Base-by-base conservation (phyloP, 1,140 invertebrate genomes). In the Cryptotermes secundus region DNA sequence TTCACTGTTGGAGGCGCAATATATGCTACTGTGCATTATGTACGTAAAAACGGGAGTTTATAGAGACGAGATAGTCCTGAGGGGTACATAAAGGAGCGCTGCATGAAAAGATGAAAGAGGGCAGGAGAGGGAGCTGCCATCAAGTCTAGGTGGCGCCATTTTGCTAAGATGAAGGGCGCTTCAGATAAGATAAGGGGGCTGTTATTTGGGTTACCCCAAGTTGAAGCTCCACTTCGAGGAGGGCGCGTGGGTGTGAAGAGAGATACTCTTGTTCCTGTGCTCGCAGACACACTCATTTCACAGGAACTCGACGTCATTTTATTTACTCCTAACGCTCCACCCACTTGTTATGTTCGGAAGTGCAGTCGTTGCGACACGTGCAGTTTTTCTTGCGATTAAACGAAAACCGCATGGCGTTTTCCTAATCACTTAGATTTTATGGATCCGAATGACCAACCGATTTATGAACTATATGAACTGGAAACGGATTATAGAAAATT, bases 81-180 rank as follows among this genome's bases (percentile, higher is more conserved):
- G 59, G n/a, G 59, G 59, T 72, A 12, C n/a, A 31, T 72, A 72
- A 72, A 72, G 59, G 31, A n/a, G 31, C 59, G 59, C 59, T 72
- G 59, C 26, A 31, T 72, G 26, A n/a, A n/a, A n/a, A 72, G 59
- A 72, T 72, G 59, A 72, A 16, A 72, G 59, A 72, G 59, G n/a
- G 59, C 26, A n/a, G n/a, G 59, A 72, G 59, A n/a, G 59, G 31
- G 59, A 72, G n/a, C 26, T 72, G n/a, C n/a, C 59, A 72, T 72
- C 59, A 72, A 72, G 59, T 72, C 26, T 72, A 72, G 59, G 59
- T 26, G 59, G 59, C 59, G 59, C 59, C 59, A 72, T 72, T 72
- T 72, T 72, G 59, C 59, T 31, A 72, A 72, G 59, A 72, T 72
- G 59, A 72, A 72, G n/a, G 59, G 59, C 59, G 26, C n/a, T 72